Percentiles rank a stretch among this genome's conserved stretches.
Evolutionary conservation across 2,113 vertebrate genomes (phyloP).

Genomic region (Cololabis saira): DNA sequence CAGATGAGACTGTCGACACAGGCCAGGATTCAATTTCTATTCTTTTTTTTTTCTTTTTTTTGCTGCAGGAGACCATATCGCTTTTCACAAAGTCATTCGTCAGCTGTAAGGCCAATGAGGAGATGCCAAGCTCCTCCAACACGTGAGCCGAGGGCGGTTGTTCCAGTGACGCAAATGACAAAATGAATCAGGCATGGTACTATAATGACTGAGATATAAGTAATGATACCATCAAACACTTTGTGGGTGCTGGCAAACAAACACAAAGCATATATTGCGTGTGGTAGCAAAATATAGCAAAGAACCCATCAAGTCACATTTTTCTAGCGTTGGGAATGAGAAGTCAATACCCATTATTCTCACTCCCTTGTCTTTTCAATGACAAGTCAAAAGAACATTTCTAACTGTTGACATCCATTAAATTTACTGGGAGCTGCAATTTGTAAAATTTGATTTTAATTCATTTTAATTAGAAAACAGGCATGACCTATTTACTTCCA

Average conservation of each 20-base stretch:
- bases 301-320: constrained; percentile 4
- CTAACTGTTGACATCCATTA: not conserved
- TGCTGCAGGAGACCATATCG: constrained; percentile 57
- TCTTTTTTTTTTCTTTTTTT: constrained; percentile 42
- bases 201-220: constrained; percentile 60
- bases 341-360: not conserved
- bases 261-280: constrained; percentile 15
- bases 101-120: constrained; percentile 60
- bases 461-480: not conserved
- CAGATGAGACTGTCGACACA: constrained; percentile 69
- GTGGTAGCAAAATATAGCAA: constrained; percentile 5
- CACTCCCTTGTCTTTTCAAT: not conserved
- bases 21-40: constrained; percentile 74
- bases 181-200: constrained; percentile 60
- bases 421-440: not conserved
- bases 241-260: constrained; percentile 43
- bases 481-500: not conserved
- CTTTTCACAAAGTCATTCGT: constrained; percentile 68
- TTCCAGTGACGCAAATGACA: constrained; percentile 59
- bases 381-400: not conserved
- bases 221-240: constrained; percentile 54
- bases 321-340: constrained; percentile 1
- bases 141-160: constrained; percentile 63
- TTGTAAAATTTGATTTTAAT: not conserved
- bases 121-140: constrained; percentile 57